Percentiles rank a stretch among this genome's conserved stretches.
These are phyloP conservation scores for Mus spretus DNA, from an alignment of 2,797 vertebrate genomes.

Conservation along the genomic window DNA sequence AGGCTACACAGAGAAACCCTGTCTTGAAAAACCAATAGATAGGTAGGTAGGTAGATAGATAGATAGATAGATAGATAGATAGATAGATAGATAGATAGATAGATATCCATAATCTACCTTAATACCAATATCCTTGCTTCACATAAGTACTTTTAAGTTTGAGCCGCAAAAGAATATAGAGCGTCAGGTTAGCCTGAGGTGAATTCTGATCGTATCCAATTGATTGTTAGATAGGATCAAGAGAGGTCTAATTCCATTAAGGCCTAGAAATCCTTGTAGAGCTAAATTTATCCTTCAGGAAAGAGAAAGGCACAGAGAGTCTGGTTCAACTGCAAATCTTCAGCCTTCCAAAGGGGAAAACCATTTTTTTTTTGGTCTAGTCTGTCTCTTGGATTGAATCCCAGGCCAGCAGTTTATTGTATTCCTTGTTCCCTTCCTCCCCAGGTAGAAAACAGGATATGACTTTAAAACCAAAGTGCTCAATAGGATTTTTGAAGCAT, in stretches of 20 bases:
- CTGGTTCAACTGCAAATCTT: slow-evolving; percentile 14
- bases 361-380: neutral
- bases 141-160: slow-evolving; percentile 1
- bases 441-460: slow-evolving; percentile 26
- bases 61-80: too few species aligned
- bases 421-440: neutral
- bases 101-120: neutral
- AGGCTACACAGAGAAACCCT: too few species aligned
- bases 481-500: slow-evolving; percentile 1
- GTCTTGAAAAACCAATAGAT: neutral
- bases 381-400: slow-evolving; percentile 22
- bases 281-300: neutral
- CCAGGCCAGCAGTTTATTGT: neutral
- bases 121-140: slow-evolving; percentile 16
- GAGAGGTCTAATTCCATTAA: slow-evolving; percentile 36
- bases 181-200: neutral
- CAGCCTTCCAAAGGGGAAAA: slow-evolving; percentile 5
- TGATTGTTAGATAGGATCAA: neutral
- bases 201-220: neutral
- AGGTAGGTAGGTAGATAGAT: too few species aligned
- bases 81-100: neutral
- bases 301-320: neutral
- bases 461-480: slow-evolving; percentile 27
- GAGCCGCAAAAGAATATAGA: neutral
- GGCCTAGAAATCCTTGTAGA: slow-evolving; percentile 12